Evolutionary conservation across 2,888 invertebrate species (phyloP), one percentile per base, ranked within the genome.

Genomic region (Eristalinus sepulchralis): DNA sequence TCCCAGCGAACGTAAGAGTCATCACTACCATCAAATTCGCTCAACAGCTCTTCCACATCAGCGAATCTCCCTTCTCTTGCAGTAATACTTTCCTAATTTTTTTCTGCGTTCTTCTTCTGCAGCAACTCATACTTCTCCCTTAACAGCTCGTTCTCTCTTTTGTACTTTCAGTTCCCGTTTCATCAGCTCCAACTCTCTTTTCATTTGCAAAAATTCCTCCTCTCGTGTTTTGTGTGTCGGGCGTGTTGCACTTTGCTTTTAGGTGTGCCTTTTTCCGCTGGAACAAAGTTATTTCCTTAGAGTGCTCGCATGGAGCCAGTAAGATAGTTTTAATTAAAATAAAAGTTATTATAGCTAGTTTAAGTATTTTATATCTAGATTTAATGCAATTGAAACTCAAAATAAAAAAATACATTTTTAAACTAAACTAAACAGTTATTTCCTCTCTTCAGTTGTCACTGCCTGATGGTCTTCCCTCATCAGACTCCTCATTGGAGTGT

Each of bases 21-120:
- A 11, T 57, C 57, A 24, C 57, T 57, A 3, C 57, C 57, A 57
- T 57, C 57, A 57, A 57, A n/a, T 3, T 22, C 57, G 6, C 57
- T 9, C 24, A 22, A 22, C 57, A 57, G 22, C 9, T 20, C 20
- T 20, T 24, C 22, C 24, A 57, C 57, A 22, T 13, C 24, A 3
- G 57, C 9, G 17, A 57, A 10, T 57, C 24, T 10, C 11, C 20
- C 53, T 31, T 57, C 68, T 2, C 20, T 53, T 17, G n/a, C 20
- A 17, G 2, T 13, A 9, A 20, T 20, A 24, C 55, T 57, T 9
- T 57, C 55, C 0, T 57, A 57, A 2, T 57, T 55, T 62, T 64
- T 55, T 75, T n/a, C 75, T 13, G 64, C 75, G 57, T n/a, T 66
- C 47, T 34, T 66, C 47, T 20, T 66, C 36, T 36, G 36, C 34